phyloP scores from a whole-genome alignment of 1,140 invertebrate genomes.

The Stegodyphus mimosarum region DNA sequence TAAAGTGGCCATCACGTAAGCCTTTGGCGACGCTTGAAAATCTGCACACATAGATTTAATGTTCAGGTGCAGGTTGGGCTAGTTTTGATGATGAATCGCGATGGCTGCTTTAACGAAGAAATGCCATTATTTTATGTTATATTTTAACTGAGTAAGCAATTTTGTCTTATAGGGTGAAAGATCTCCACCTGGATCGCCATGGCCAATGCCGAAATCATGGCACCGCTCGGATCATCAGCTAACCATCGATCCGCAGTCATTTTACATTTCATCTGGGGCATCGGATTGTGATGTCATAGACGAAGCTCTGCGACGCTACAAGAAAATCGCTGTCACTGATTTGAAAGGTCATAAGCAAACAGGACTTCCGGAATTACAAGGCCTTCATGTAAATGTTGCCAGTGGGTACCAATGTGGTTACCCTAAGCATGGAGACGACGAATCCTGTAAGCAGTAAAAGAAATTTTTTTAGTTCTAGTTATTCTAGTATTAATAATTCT shows the following conservation, averaged over 20 bases:
- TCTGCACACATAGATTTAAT: too few relatives aligned
- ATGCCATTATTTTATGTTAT: too few relatives aligned
- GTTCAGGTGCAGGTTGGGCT: too few relatives aligned
- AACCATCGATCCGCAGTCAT: conserved; percentile 61
- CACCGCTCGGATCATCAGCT: conserved; percentile 44
- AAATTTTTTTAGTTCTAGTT: too few relatives aligned
- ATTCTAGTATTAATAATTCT: too few relatives aligned
- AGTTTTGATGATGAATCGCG: too few relatives aligned
- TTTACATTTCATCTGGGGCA: conserved; percentile 62
- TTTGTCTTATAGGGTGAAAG: conserved; percentile 26
- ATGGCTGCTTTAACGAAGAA: too few relatives aligned
- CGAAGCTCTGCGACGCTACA: conserved; percentile 68
- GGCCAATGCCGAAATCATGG: conserved; percentile 65
- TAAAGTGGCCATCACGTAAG: too few relatives aligned
- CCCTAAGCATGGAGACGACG: conserved; percentile 34
- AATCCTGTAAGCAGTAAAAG: conserved; percentile 52
- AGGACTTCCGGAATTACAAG: not conserved
- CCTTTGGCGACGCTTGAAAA: too few relatives aligned
- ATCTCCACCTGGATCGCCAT: conserved; percentile 64
- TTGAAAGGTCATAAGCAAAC: conserved; percentile 63
- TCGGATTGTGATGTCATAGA: conserved; percentile 73
- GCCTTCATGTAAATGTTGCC: conserved; percentile 31
- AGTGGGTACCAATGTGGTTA: conserved; percentile 31
- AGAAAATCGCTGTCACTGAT: conserved; percentile 31
- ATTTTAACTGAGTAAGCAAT: too few relatives aligned